A percentile compares a stretch with the other conserved stretches of the same genome.
Evolutionary conservation across 1,140 invertebrate species (phyloP).

Genomic region (Drosophila navojoa): DNA sequence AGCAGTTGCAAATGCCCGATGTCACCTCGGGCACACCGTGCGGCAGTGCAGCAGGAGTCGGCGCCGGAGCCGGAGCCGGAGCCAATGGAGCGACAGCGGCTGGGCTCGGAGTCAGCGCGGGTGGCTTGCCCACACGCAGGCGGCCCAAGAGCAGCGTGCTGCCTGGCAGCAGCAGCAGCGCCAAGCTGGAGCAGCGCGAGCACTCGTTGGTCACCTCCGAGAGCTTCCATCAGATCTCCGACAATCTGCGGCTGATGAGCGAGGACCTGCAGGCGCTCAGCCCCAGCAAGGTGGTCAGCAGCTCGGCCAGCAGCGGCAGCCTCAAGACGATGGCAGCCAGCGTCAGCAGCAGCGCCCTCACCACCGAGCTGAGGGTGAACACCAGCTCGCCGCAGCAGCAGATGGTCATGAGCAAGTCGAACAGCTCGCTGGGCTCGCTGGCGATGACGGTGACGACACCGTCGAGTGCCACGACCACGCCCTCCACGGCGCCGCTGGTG

Average conservation of each 20-base stretch:
- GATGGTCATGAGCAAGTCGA: slow-evolving; percentile 71
- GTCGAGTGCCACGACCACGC: slow-evolving; percentile 71
- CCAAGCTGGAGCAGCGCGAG: slow-evolving; percentile 61
- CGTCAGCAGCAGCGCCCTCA: slow-evolving; percentile 42
- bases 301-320: slow-evolving; percentile 63
- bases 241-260: slow-evolving; percentile 81
- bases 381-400: slow-evolving; percentile 65
- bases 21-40: slow-evolving; percentile 73
- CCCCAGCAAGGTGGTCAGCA: slow-evolving; percentile 71
- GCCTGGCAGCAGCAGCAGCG: slow-evolving; percentile 36
- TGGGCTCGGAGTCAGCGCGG: neutral
- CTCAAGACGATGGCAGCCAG: slow-evolving; percentile 62
- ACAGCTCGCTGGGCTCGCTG: slow-evolving; percentile 61
- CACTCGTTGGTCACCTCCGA: slow-evolving; percentile 79
- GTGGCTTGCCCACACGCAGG: slow-evolving; percentile 58
- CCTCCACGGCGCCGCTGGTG: slow-evolving; percentile 73
- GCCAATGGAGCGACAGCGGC: neutral
- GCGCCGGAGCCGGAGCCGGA: neutral
- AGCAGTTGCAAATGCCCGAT: slow-evolving; percentile 80
- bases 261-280: slow-evolving; percentile 81
- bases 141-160: slow-evolving; percentile 71
- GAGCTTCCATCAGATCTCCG: slow-evolving; percentile 83
- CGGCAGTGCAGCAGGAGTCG: slow-evolving; percentile 6
- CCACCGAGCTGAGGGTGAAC: slow-evolving; percentile 67
- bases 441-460: slow-evolving; percentile 53